phyloP scores from a whole-genome alignment of 2,113 vertebrate species.

The Neolamprologus tretocephalus region DNA sequence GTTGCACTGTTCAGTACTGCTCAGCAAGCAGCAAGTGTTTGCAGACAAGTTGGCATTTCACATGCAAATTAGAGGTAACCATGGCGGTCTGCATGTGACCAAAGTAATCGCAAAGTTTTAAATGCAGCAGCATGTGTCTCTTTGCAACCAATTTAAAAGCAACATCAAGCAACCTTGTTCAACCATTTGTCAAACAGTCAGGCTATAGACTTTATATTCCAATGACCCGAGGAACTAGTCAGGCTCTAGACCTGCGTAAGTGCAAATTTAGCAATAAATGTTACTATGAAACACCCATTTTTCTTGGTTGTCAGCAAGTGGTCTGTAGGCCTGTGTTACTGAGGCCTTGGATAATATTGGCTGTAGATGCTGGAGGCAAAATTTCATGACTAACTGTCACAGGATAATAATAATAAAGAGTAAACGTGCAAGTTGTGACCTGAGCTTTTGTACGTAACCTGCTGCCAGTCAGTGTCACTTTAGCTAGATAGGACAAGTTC shows the following conservation, averaged over 20 bases:
- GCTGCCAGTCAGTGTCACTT: background rate
- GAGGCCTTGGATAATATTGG: background rate
- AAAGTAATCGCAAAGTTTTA: background rate
- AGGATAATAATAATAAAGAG: background rate
- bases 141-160: background rate
- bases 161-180: background rate
- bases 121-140: background rate
- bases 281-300: background rate
- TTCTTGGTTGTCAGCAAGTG: background rate
- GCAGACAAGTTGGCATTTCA: background rate
- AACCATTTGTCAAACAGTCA: background rate
- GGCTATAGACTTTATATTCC: background rate
- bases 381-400: background rate
- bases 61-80: background rate
- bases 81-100: background rate
- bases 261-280: background rate
- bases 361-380: background rate
- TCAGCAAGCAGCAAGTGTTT: background rate
- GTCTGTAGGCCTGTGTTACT: background rate
- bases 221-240: background rate
- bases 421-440: background rate
- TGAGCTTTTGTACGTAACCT: background rate
- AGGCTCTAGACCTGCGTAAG: background rate
- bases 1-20: background rate
- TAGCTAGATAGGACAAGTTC: background rate